phyloP scores from a whole-genome alignment of 2,113 vertebrate genomes.

The Pygoscelis antarcticus region DNA sequence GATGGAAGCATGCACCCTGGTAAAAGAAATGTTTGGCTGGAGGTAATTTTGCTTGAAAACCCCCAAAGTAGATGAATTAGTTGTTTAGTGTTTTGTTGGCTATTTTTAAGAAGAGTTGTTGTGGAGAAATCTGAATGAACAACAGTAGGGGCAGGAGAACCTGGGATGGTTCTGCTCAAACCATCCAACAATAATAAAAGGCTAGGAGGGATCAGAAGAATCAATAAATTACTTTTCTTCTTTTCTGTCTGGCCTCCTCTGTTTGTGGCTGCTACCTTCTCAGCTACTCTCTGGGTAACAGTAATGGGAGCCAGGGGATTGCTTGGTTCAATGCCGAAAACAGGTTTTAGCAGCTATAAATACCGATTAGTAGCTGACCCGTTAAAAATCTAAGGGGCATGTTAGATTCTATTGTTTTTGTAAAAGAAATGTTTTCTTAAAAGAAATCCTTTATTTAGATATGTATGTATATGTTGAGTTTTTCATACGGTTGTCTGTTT shows the following conservation, averaged over 20 bases:
- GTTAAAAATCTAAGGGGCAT: conserved; percentile 30
- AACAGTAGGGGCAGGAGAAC: not conserved
- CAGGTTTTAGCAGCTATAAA: conserved; percentile 60
- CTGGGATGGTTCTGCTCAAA: not conserved
- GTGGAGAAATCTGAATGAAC: not conserved
- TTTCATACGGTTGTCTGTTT: not conserved
- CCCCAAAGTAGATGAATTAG: not conserved
- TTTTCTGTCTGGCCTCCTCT: not conserved
- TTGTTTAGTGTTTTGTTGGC: not conserved
- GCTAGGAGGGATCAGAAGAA: not conserved
- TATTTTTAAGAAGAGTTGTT: not conserved
- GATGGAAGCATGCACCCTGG: not conserved
- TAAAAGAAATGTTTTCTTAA: conserved; percentile 7
- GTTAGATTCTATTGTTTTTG: conserved; percentile 14
- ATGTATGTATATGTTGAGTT: not conserved
- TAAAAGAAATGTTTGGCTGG: not conserved
- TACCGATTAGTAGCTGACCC: conserved; percentile 35
- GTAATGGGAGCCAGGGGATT: conserved; percentile 51
- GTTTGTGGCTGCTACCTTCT: not conserved
- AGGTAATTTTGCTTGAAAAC: not conserved
- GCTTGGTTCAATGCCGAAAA: conserved; percentile 44
- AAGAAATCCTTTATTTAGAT: not conserved
- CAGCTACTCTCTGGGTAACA: not conserved
- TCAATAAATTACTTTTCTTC: conserved; percentile 27
- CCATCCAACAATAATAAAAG: not conserved